Conservation (phyloP, 2,113 vertebrate species). For the Gallinago media region DNA sequence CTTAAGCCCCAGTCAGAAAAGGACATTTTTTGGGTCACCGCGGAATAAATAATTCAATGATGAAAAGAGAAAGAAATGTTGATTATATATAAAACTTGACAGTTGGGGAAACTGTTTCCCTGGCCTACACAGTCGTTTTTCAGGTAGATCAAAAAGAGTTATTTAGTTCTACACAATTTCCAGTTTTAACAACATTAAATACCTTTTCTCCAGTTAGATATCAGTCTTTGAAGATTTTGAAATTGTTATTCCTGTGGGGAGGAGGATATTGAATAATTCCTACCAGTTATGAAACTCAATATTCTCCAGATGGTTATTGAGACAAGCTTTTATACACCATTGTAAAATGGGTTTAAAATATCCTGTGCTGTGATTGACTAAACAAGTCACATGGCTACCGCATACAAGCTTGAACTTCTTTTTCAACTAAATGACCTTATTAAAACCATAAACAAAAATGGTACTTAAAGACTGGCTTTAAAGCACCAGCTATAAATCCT, state of each 20-base stretch:
- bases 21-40: background rate
- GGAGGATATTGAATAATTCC: constrained; percentile 73
- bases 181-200: constrained; percentile 64
- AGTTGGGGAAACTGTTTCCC: constrained; percentile 40
- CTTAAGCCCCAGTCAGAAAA: background rate
- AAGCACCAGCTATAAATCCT: constrained; percentile 42
- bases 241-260: constrained; percentile 64
- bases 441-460: constrained; percentile 57
- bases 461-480: constrained; percentile 36
- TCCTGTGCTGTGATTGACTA: constrained; percentile 62
- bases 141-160: constrained; percentile 55
- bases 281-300: constrained; percentile 74
- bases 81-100: constrained; percentile 33
- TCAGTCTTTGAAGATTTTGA: constrained; percentile 65
- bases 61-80: constrained; percentile 36
- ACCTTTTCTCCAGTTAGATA: constrained; percentile 53
- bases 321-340: constrained; percentile 57
- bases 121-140: constrained; percentile 42
- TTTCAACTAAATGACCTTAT: constrained; percentile 59
- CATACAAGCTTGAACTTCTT: constrained; percentile 44
- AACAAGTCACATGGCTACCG: constrained; percentile 69
- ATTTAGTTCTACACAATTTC: constrained; percentile 49
- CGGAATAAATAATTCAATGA: constrained; percentile 17
- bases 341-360: constrained; percentile 70
- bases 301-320: constrained; percentile 73